phyloP scores from a whole-genome alignment of 2,797 vertebrate species.

The Pseudotriccus pelzelni region DNA sequence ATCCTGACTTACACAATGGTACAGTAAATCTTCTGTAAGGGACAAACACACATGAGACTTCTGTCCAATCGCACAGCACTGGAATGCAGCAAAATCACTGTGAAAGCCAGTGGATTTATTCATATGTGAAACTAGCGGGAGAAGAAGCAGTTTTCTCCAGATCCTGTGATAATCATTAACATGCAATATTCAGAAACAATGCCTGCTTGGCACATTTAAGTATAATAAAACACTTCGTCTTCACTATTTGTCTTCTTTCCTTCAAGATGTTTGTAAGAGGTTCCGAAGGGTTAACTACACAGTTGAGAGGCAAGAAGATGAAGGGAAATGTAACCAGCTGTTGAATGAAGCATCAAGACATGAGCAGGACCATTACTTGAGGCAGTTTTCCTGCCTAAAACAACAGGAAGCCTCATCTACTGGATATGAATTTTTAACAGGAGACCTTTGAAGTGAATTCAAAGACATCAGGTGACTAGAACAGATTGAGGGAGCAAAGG shows the following conservation, averaged over 20 bases:
- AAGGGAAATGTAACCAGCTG: neutral
- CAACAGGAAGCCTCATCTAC: neutral
- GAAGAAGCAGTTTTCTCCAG: neutral
- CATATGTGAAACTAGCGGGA: neutral
- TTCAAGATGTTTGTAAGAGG: neutral
- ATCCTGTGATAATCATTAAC: neutral
- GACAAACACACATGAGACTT: neutral
- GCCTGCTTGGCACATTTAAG: neutral
- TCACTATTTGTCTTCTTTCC: neutral
- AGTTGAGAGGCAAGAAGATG: neutral
- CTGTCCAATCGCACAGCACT: neutral
- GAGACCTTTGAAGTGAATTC: slow-evolving; percentile 39
- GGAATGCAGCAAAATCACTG: neutral
- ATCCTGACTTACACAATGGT: neutral
- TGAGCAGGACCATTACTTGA: neutral
- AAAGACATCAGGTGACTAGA: neutral
- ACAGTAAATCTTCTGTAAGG: neutral
- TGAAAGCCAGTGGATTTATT: neutral
- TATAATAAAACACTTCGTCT: neutral
- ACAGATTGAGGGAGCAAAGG: neutral
- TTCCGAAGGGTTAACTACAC: neutral
- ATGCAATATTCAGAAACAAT: neutral
- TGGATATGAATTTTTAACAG: slow-evolving; percentile 2
- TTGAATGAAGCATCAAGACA: neutral
- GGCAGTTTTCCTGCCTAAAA: neutral